These are phyloP conservation scores for Xyrauchen texanus DNA, from an alignment of 2,113 vertebrate genomes.

Conservation along the genomic window DNA sequence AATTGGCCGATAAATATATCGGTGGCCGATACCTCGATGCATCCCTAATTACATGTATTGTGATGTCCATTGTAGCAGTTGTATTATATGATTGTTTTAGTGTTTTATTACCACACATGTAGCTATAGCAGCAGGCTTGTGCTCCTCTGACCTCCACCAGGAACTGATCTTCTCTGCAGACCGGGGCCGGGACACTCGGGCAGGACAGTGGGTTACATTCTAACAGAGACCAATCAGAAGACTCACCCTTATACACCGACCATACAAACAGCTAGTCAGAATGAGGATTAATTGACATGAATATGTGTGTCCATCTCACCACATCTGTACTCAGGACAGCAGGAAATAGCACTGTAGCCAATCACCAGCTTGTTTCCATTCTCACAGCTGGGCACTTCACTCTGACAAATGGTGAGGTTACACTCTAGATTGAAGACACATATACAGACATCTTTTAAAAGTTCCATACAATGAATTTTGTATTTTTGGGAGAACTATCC, in stretches of 20 bases:
- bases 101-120: slow-evolving; percentile 83
- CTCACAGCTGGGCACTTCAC: slow-evolving; percentile 79
- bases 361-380: slow-evolving; percentile 80
- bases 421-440: slow-evolving; percentile 76
- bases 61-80: too few species aligned
- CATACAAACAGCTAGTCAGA: not conserved
- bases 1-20: too few species aligned
- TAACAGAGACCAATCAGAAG: slow-evolving; percentile 62
- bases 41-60: too few species aligned
- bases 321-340: slow-evolving; percentile 92
- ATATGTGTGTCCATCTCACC: slow-evolving; percentile 74
- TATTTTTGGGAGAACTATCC: too few species aligned
- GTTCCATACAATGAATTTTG: too few species aligned
- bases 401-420: slow-evolving; percentile 87
- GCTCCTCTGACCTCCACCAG: slow-evolving; percentile 85
- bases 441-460: not conserved
- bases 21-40: too few species aligned
- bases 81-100: too few species aligned
- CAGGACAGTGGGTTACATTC: slow-evolving; percentile 89
- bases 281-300: not conserved
- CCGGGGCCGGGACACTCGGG: slow-evolving; percentile 72
- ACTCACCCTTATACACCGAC: slow-evolving; percentile 30
- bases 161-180: slow-evolving; percentile 93
- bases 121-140: slow-evolving; percentile 88
- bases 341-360: slow-evolving; percentile 83